These are phyloP conservation scores for Isaurus tuberculatus DNA, from an alignment of 92 coral and sea anemone species.

Conservation along the genomic window DNA sequence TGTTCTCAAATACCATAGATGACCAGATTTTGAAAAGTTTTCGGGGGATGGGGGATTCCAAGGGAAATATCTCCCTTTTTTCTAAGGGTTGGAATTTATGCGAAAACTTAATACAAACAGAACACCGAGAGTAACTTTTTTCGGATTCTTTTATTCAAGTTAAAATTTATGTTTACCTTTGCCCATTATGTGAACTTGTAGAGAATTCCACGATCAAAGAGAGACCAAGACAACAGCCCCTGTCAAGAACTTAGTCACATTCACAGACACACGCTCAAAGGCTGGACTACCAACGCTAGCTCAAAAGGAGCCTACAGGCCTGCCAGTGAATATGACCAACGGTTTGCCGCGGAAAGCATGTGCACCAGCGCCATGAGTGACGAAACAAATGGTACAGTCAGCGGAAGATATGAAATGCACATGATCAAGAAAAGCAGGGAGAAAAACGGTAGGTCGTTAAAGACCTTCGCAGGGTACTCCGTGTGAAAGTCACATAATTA, in stretches of 20 bases:
- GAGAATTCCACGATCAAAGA: constrained; percentile 89
- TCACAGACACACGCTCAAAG: constrained; percentile 93
- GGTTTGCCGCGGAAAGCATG: constrained; percentile 2
- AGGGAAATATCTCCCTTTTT: too few species aligned
- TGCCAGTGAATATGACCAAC: constrained; percentile 24
- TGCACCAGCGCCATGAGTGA: constrained; percentile 21
- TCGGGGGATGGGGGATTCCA: too few species aligned
- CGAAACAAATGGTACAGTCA: constrained; percentile 30
- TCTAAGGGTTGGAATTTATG: too few species aligned
- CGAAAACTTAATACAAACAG: too few species aligned
- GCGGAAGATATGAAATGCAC: constrained; percentile 47
- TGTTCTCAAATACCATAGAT: too few species aligned
- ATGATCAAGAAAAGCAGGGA: neutral
- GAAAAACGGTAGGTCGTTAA: neutral
- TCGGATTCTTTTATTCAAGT: too few species aligned
- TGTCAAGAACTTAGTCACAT: constrained; percentile 80
- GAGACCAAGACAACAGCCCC: constrained; percentile 56
- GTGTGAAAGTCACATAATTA: neutral
- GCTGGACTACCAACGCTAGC: constrained; percentile 92
- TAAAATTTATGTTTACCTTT: neutral
- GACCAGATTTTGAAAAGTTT: too few species aligned
- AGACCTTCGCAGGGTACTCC: too few species aligned
- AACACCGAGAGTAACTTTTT: too few species aligned
- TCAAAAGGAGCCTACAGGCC: constrained; percentile 80
- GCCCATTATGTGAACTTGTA: constrained; percentile 16